These are phyloP conservation scores for Machimus rusticus DNA, from an alignment of 2,888 invertebrate genomes.

Conservation along the genomic window DNA sequence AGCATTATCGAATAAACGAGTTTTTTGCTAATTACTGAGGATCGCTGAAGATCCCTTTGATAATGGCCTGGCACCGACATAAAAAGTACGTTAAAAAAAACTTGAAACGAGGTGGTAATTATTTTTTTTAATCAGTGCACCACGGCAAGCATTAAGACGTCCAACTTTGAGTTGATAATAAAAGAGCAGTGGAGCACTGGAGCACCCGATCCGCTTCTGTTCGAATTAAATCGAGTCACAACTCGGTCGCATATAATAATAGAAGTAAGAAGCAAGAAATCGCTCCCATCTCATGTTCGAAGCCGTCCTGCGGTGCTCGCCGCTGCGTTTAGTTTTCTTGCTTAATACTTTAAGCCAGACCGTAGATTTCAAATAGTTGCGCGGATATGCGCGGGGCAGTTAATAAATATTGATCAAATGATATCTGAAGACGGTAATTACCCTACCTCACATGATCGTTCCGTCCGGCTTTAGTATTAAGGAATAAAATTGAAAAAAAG, in stretches of 20 bases:
- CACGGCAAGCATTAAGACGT: background rate
- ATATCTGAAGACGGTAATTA: background rate
- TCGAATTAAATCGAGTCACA: background rate
- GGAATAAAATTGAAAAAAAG: background rate
- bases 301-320: background rate
- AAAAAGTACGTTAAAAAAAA: background rate
- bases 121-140: background rate
- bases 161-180: background rate
- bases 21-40: conserved; percentile 42
- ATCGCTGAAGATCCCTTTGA: conserved; percentile 45
- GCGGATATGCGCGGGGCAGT: background rate
- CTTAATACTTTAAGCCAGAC: background rate
- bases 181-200: background rate
- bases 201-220: background rate
- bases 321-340: background rate
- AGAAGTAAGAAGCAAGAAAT: background rate
- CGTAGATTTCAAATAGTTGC: background rate
- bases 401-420: background rate
- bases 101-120: background rate
- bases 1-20: conserved; percentile 11
- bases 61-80: background rate
- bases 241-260: background rate
- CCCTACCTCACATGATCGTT: background rate
- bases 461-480: background rate
- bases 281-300: background rate